Evolutionary conservation across 2,113 vertebrate species (phyloP), one percentile per base, ranked within the genome.

Genomic region (Mirounga angustirostris): DNA sequence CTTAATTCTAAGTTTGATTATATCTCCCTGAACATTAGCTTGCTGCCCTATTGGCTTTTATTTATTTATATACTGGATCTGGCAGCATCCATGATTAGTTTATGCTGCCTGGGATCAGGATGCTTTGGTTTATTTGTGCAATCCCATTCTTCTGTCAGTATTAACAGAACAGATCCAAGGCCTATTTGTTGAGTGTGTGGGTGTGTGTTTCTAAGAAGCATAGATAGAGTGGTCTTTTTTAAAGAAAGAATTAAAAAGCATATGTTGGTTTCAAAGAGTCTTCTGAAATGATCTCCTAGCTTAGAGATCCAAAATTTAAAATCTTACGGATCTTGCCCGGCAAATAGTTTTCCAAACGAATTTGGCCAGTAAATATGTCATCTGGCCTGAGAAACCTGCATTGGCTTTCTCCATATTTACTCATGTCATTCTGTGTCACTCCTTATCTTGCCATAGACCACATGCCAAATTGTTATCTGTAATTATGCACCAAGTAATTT

Each of bases 101-200:
- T 94, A 54, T 43, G 81, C 79, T 85, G 89, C 33, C 7, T 18
- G 18, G 4, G 15, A 30, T 76, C 21, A 36, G 1, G 52, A 95
- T 96, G 56, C 28, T 33, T 87, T 90, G 54, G n/a, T 96, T 97
- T 76, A 95, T 96, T 97, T 95, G 58, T 10, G 3, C 24, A 76
- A 67, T 74, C 67, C 0, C 1, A 71, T n/a, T 69, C 90, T 95
- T 54, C 21, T 98, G 63, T 92, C 67, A 95, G n/a, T 90, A 92
- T 88, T 95, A 89, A 80, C 36, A 92, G 52, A 96, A 94, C 92
- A 92, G 97, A 90, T 30, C 2, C 54, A 95, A 96, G 73, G 84
- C n/a, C 43, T 13, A 1, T 81, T 94, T 94, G 58, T 89, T 84
- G 93, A 79, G n/a, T 63, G 15, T 30, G 81, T 91, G 88, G 78